phyloP scores from a whole-genome alignment of 2,888 invertebrate genomes.

The Sepiola atlantica region DNA sequence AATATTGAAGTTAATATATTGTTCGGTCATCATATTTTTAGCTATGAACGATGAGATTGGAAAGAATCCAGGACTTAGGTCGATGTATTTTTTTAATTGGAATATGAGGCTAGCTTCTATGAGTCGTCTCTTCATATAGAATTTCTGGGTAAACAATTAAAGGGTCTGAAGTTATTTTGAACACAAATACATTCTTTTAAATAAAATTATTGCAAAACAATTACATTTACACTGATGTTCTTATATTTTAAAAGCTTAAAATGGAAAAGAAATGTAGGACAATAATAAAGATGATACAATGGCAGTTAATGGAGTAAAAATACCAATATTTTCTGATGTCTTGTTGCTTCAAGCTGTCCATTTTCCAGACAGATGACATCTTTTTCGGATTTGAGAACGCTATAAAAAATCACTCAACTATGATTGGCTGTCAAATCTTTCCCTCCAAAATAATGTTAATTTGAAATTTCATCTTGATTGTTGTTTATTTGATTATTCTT shows the following conservation, averaged over 20 bases:
- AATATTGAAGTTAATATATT: too few relatives aligned
- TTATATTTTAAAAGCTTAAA: neutral
- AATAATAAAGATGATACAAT: neutral
- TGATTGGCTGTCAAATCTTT: conserved; percentile 2
- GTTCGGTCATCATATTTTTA: too few relatives aligned
- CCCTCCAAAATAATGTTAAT: conserved; percentile 18
- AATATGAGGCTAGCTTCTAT: too few relatives aligned
- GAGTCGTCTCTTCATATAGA: too few relatives aligned
- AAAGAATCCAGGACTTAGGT: too few relatives aligned
- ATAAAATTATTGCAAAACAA: neutral
- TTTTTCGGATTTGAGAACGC: neutral
- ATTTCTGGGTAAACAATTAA: too few relatives aligned
- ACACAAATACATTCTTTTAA: too few relatives aligned
- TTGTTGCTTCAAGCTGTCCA: neutral
- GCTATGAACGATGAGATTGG: too few relatives aligned
- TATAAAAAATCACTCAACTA: neutral
- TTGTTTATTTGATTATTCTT: neutral
- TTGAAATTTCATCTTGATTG: neutral
- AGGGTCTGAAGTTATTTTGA: too few relatives aligned
- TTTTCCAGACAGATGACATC: neutral
- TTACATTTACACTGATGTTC: neutral
- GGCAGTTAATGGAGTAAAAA: neutral
- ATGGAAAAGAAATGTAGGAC: neutral
- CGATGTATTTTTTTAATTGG: too few relatives aligned
- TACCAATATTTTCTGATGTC: conserved; percentile 15